Base-by-base conservation (phyloP, 1,140 invertebrate species). In the Brachionus asplanchnoidis region DNA sequence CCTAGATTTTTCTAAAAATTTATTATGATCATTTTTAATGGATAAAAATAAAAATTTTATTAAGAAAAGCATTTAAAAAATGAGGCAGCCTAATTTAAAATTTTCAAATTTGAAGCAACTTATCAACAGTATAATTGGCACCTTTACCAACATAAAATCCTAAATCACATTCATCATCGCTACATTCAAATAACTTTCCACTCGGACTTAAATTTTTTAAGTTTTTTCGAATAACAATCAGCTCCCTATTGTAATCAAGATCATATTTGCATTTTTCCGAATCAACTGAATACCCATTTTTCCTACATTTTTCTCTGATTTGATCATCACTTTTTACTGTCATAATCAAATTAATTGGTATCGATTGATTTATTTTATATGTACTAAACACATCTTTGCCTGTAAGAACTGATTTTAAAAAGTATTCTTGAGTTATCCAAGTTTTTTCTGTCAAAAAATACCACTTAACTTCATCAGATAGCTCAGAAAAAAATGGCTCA, bases 361-460 rank as follows among this genome's bases (percentile, higher is more conserved):
- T 82, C 3, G 79, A 65, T 23, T 60, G 65, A 46, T 82, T 68
- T 32, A 82, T 65, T 65, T 82, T 65, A n/a, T n/a, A 26, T 9
- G 11, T 14, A 2, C 17, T 40, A 36, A 65, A 82, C 3, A 65
- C 53, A 68, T 82, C 79, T 65, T 65, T 20, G 5, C 36, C 53
- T 14, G 14, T 4, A 2, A 65, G 42, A 9, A 56, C 0, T 20
- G 28, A 40, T 20, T 82, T 26, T 20, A 82, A 17, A 23, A 82
- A 42, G 36, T 82, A 82, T 44, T 68, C 53, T 82, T 82, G 79
- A 11, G 50, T 82, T 36, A 68, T 68, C 79, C 79, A 82, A 7
- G 79, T 82, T 82, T 82, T 82, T 68, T 82, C 79, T 20, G 79
- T 82, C 32, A 26, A 65, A 46, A 82, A 82, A 46, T 65, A 82